phyloP scores from a whole-genome alignment of 2,113 vertebrate genomes.

The Rafetus swinhoei region DNA sequence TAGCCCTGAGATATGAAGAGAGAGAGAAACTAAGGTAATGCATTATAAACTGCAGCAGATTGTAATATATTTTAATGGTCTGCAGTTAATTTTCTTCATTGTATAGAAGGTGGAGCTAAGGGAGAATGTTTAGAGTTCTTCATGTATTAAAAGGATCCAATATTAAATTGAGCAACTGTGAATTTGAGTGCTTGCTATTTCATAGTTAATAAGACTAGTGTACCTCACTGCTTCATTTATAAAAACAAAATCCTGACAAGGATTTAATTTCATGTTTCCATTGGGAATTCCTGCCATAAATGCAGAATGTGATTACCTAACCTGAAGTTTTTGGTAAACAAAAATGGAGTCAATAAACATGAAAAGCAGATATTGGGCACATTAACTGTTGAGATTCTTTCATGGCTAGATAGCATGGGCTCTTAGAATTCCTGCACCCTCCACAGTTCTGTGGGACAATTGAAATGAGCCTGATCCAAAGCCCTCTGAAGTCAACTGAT shows the following conservation, averaged over 20 bases:
- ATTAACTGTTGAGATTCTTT: background rate
- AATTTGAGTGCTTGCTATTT: background rate
- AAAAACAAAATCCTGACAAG: conserved; percentile 11
- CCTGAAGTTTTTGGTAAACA: conserved; percentile 62
- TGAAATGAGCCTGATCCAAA: background rate
- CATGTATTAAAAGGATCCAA: background rate
- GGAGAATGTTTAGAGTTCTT: conserved; percentile 28
- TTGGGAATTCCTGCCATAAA: conserved; percentile 54
- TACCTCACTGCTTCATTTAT: conserved; percentile 19
- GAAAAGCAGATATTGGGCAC: background rate
- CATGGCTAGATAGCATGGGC: background rate
- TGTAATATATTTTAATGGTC: background rate
- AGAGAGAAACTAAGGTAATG: background rate
- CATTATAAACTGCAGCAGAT: background rate
- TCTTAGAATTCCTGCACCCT: background rate
- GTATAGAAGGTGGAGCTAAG: background rate
- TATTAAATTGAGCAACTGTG: background rate
- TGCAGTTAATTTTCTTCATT: conserved; percentile 30
- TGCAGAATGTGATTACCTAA: conserved; percentile 49
- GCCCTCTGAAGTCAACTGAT: background rate
- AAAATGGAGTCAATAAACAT: conserved; percentile 15
- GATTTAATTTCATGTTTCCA: conserved; percentile 50
- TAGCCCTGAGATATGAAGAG: conserved; percentile 14
- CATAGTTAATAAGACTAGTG: conserved; percentile 8
- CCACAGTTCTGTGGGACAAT: background rate